Conservation (phyloP, 2,797 vertebrate genomes). For the Sebastes iracundus region DNA sequence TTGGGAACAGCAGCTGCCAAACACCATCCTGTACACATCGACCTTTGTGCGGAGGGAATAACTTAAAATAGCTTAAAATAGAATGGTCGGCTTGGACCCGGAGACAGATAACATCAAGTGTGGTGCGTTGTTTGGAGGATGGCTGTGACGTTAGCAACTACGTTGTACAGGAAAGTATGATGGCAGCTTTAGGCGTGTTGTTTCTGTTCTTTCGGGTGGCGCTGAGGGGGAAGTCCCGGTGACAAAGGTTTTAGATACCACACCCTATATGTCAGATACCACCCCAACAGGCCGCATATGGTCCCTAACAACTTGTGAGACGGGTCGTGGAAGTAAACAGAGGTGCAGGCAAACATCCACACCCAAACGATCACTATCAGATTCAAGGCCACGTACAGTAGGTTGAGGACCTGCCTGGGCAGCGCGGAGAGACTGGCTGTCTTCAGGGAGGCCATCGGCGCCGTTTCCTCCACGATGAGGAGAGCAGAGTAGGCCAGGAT, state of each 20-base stretch:
- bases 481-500: constrained; percentile 91
- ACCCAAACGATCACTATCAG: constrained; percentile 87
- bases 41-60: constrained; percentile 51
- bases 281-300: constrained; percentile 84
- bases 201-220: constrained; percentile 61
- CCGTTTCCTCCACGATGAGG: constrained; percentile 91
- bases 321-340: constrained; percentile 91
- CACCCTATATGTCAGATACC: constrained; percentile 88
- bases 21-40: constrained; percentile 24
- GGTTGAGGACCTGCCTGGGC: constrained; percentile 65
- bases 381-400: constrained; percentile 87
- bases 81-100: constrained; percentile 43
- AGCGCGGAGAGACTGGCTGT: constrained; percentile 39
- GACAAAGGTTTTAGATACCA: constrained; percentile 92
- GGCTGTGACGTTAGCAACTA: neutral
- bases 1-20: constrained; percentile 72
- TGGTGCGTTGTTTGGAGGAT: constrained; percentile 24
- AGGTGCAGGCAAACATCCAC: constrained; percentile 93
- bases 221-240: constrained; percentile 88
- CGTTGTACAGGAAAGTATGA: neutral
- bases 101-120: constrained; percentile 3
- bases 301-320: constrained; percentile 90
- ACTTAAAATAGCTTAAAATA: constrained; percentile 59
- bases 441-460: constrained; percentile 82
- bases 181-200: constrained; percentile 53